Conservation (phyloP, 92 coral and sea anemone genomes). For the Bergia puertoricense region DNA sequence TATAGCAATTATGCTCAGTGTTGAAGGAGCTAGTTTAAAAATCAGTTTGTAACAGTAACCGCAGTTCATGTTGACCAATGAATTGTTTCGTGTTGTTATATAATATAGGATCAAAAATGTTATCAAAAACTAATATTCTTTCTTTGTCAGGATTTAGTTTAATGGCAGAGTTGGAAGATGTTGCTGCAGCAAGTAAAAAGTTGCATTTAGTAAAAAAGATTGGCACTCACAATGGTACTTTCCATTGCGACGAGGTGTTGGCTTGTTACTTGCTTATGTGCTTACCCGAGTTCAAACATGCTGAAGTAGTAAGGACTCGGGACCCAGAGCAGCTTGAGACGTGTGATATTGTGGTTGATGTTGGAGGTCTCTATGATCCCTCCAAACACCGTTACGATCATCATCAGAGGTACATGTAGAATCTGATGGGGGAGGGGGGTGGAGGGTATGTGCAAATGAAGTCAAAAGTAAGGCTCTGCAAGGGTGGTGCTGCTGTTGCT, state of each 20-base stretch:
- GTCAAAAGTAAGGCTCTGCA: too few species aligned
- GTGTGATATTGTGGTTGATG: constrained; percentile 95
- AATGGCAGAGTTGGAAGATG: constrained; percentile 42
- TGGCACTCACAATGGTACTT: constrained; percentile 96
- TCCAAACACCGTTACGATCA: constrained; percentile 87
- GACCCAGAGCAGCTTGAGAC: constrained; percentile 72
- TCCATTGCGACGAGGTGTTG: constrained; percentile 94
- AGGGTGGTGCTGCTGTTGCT: too few species aligned
- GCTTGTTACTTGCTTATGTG: constrained; percentile 90
- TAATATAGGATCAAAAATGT: too few species aligned
- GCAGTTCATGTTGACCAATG: too few species aligned
- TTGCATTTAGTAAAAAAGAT: constrained; percentile 55
- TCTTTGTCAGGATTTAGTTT: neutral
- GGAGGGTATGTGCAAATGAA: too few species aligned
- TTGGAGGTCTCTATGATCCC: constrained; percentile 91
- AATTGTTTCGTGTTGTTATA: too few species aligned
- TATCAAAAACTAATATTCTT: neutral
- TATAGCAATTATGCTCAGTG: neutral
- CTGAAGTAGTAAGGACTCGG: constrained; percentile 87
- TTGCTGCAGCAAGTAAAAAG: constrained; percentile 54
- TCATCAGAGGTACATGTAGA: constrained; percentile 76
- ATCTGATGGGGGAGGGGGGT: too few species aligned
- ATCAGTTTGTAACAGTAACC: too few species aligned
- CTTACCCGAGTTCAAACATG: constrained; percentile 81
- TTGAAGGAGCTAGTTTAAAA: neutral